phyloP scores from a whole-genome alignment of 1,140 invertebrate genomes.

The Batillaria attramentaria region DNA sequence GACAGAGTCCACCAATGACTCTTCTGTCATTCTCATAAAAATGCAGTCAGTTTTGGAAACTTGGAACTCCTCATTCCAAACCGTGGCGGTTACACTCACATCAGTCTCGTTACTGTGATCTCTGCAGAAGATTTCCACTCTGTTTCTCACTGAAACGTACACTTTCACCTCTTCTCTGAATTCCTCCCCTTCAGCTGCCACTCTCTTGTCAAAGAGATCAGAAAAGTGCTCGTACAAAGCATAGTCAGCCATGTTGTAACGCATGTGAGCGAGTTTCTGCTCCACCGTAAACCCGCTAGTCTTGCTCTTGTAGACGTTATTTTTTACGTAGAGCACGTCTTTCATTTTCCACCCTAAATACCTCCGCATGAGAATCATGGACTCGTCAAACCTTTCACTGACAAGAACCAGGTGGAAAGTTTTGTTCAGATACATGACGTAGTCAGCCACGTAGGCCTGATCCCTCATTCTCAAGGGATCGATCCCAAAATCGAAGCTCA shows the following conservation, averaged over 20 bases:
- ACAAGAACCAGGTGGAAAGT: slow-evolving; percentile 74
- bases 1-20: no score
- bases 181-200: not conserved
- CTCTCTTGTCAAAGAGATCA: not conserved
- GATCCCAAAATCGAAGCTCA: slow-evolving; percentile 41
- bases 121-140: slow-evolving; percentile 6
- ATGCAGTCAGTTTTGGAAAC: no score
- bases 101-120: not conserved
- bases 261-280: not conserved
- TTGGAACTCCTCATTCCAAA: slow-evolving; percentile 4
- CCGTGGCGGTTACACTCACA: not conserved
- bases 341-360: slow-evolving; percentile 72
- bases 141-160: not conserved
- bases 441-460: not conserved
- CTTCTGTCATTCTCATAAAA: no score
- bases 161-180: slow-evolving; percentile 13
- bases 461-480: not conserved
- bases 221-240: slow-evolving; percentile 17
- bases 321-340: slow-evolving; percentile 62
- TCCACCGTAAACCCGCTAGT: slow-evolving; percentile 10
- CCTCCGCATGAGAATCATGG: slow-evolving; percentile 71
- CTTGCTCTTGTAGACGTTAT: slow-evolving; percentile 39
- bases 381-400: slow-evolving; percentile 73
- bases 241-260: slow-evolving; percentile 7
- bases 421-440: slow-evolving; percentile 53